phyloP scores from a whole-genome alignment of 2,113 vertebrate species.

The Lanius ludovicianus region DNA sequence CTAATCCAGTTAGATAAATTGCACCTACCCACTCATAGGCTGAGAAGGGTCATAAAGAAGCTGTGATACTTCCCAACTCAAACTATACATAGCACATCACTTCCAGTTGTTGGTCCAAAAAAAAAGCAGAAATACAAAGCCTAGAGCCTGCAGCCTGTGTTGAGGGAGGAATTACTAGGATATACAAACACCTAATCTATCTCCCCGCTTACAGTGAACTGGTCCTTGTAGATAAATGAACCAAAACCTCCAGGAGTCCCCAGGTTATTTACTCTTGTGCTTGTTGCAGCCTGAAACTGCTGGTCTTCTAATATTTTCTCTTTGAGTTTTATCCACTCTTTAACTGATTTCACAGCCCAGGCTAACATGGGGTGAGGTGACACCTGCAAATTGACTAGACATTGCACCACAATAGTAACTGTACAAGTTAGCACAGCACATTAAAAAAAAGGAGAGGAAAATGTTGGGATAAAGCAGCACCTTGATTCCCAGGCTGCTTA shows the following conservation, averaged over 20 bases:
- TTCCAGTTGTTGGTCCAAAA: background rate
- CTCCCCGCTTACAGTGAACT: background rate
- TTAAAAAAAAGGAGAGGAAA: background rate
- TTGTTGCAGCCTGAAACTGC: background rate
- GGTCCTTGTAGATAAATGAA: background rate
- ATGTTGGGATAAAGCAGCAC: background rate
- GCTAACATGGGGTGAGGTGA: background rate
- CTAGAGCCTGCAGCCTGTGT: background rate
- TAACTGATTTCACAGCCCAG: background rate
- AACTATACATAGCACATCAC: background rate
- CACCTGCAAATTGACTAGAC: background rate
- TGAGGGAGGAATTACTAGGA: background rate
- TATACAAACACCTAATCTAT: background rate
- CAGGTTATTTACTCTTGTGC: background rate
- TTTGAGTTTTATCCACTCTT: background rate
- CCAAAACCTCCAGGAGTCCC: background rate
- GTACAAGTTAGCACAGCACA: background rate
- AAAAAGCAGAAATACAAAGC: background rate
- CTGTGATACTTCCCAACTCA: background rate
- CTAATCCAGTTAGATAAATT: background rate
- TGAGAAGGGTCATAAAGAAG: background rate
- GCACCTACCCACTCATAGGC: rapidly evolving
- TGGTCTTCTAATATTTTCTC: background rate
- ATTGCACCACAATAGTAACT: background rate
- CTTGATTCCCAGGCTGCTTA: background rate